phyloP scores from a whole-genome alignment of 2,113 vertebrate genomes.

The Apus apus region DNA sequence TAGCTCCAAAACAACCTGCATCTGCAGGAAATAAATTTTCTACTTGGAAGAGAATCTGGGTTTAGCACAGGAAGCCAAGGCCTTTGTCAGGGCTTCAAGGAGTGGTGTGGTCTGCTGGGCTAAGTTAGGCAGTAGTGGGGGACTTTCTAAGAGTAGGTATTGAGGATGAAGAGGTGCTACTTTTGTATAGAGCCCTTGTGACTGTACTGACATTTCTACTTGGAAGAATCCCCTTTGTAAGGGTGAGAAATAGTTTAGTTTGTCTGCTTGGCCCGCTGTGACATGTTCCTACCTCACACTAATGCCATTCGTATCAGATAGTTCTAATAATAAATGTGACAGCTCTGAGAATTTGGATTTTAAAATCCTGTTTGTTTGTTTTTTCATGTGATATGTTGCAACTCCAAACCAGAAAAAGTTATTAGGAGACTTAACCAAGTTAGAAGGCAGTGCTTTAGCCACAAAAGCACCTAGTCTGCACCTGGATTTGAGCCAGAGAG shows the following conservation, averaged over 20 bases:
- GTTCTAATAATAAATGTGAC: conserved; percentile 59
- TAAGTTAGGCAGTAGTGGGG: background rate
- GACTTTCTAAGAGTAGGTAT: conserved; percentile 15
- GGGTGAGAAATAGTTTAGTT: conserved; percentile 65
- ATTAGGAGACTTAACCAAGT: conserved; percentile 36
- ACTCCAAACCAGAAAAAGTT: conserved; percentile 35
- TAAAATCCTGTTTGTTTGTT: conserved; percentile 12
- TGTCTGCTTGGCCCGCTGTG: conserved; percentile 60
- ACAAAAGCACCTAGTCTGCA: conserved; percentile 23
- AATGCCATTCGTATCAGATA: conserved; percentile 35
- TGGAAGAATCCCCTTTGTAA: conserved; percentile 67
- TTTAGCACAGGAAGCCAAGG: background rate
- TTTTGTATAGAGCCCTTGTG: conserved; percentile 60
- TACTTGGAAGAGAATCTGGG: background rate
- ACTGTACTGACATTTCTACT: conserved; percentile 68
- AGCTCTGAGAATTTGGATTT: conserved; percentile 49
- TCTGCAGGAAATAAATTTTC: background rate
- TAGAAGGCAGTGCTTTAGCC: conserved; percentile 49
- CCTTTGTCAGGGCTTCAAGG: background rate
- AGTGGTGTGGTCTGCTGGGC: background rate
- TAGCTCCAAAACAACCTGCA: background rate
- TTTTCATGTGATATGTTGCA: background rate
- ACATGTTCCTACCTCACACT: conserved; percentile 54
- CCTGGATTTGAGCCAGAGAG: conserved; percentile 52
- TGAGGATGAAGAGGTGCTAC: conserved; percentile 45